Evolutionary conservation across 2,113 vertebrate species (phyloP).

Genomic region (Aramus guarauna): DNA sequence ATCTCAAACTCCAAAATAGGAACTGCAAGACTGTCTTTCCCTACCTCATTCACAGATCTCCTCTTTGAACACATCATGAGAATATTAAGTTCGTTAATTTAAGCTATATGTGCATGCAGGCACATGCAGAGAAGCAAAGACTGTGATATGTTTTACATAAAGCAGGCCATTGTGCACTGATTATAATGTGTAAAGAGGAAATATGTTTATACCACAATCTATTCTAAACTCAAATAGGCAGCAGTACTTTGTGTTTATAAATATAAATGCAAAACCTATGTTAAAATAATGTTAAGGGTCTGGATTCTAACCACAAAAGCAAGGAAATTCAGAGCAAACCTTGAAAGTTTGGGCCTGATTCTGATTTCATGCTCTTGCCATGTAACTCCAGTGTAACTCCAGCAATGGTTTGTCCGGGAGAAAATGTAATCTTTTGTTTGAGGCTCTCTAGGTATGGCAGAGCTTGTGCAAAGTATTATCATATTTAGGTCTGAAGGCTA

Average conservation of each 20-base stretch:
- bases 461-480: not conserved
- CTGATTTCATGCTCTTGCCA: not conserved
- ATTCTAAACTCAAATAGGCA: slow-evolving; percentile 73
- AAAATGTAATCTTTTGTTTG: not conserved
- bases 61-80: slow-evolving; percentile 74
- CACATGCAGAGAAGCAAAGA: slow-evolving; percentile 64
- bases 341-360: not conserved
- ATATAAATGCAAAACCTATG: slow-evolving; percentile 70
- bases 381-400: not conserved
- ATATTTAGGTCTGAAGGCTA: not conserved
- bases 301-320: slow-evolving; percentile 55
- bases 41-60: slow-evolving; percentile 72
- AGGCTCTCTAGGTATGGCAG: not conserved
- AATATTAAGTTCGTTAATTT: slow-evolving; percentile 72
- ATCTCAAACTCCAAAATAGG: slow-evolving; percentile 69
- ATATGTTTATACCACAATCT: slow-evolving; percentile 77
- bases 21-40: slow-evolving; percentile 63
- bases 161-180: slow-evolving; percentile 75
- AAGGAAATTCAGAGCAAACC: slow-evolving; percentile 6
- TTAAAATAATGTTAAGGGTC: slow-evolving; percentile 52
- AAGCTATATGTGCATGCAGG: slow-evolving; percentile 61
- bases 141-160: slow-evolving; percentile 79
- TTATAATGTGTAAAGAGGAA: slow-evolving; percentile 81
- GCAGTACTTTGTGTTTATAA: slow-evolving; percentile 73
- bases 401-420: not conserved